Conservation (phyloP, 2,113 vertebrate genomes). For the Oenanthe melanoleuca region DNA sequence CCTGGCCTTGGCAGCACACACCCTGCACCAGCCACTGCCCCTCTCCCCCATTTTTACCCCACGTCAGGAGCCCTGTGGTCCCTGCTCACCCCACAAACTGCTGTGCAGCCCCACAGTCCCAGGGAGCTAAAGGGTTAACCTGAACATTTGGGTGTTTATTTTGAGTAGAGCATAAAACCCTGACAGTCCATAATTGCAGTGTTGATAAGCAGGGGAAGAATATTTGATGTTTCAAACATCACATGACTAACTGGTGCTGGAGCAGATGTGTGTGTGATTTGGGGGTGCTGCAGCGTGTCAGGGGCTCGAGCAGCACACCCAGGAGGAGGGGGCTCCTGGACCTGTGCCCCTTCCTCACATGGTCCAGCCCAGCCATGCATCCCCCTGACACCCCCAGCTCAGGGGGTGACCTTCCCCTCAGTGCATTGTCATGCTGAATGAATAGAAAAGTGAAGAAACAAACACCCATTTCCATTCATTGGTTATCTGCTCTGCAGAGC, state of each 20-base stretch:
- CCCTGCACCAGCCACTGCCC: neutral
- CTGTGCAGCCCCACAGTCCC: fast-evolving
- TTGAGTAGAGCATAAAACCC: conserved; percentile 62
- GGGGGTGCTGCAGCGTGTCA: neutral
- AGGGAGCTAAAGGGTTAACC: conserved; percentile 37
- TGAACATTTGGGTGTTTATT: conserved; percentile 45
- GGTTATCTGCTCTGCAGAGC: neutral
- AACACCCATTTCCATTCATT: neutral
- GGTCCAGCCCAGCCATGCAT: neutral
- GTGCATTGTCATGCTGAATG: conserved; percentile 13
- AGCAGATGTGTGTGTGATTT: conserved; percentile 56
- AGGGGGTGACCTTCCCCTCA: neutral
- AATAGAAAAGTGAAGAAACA: neutral
- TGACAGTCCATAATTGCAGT: conserved; percentile 68
- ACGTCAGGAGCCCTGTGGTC: neutral
- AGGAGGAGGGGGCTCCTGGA: neutral
- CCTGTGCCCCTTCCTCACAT: neutral
- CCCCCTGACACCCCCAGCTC: conserved; percentile 11
- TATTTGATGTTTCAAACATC: conserved; percentile 58
- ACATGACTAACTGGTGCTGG: conserved; percentile 49
- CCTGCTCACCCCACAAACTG: fast-evolving
- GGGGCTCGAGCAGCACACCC: fast-evolving
- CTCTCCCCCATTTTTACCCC: neutral
- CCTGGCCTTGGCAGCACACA: fast-evolving
- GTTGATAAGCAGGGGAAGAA: conserved; percentile 61